Evolutionary conservation across 2,888 invertebrate genomes (phyloP).

Genomic region (Idaea dimidiata): DNA sequence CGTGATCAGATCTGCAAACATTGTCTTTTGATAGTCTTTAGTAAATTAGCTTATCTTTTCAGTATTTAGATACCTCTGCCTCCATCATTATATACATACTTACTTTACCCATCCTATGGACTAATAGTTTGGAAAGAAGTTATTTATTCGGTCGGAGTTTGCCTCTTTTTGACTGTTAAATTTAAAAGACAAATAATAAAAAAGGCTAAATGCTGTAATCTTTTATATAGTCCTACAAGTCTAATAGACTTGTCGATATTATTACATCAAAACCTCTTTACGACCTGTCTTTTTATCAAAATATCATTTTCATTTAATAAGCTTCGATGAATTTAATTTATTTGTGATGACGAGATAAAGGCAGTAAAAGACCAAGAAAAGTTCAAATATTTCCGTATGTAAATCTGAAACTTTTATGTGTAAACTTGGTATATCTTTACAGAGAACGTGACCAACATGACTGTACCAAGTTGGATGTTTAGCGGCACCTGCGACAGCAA

Average conservation of each 20-base stretch:
- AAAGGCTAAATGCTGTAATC: too few species aligned
- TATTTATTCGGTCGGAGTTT: too few species aligned
- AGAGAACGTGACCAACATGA: constrained; percentile 52
- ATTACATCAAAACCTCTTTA: too few species aligned
- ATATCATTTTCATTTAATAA: too few species aligned
- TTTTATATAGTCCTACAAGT: too few species aligned
- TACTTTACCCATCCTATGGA: not conserved
- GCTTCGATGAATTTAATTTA: too few species aligned
- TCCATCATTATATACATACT: not conserved
- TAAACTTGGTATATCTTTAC: constrained; percentile 24
- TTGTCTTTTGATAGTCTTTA: constrained; percentile 51
- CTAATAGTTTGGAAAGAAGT: too few species aligned
- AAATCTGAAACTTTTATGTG: constrained; percentile 3
- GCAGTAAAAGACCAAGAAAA: not conserved
- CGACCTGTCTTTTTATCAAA: too few species aligned
- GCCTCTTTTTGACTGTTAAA: too few species aligned
- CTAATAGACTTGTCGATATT: too few species aligned
- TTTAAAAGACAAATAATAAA: too few species aligned
- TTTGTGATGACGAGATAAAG: not conserved
- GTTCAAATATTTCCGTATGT: constrained; percentile 1
- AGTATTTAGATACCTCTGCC: not conserved
- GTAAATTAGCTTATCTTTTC: constrained; percentile 24
- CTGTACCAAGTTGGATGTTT: constrained; percentile 65
- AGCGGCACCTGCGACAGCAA: constrained; percentile 73
- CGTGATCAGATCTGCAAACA: constrained; percentile 76